Conservation (phyloP, 2,888 invertebrate species). For the Cloeon dipterum region DNA sequence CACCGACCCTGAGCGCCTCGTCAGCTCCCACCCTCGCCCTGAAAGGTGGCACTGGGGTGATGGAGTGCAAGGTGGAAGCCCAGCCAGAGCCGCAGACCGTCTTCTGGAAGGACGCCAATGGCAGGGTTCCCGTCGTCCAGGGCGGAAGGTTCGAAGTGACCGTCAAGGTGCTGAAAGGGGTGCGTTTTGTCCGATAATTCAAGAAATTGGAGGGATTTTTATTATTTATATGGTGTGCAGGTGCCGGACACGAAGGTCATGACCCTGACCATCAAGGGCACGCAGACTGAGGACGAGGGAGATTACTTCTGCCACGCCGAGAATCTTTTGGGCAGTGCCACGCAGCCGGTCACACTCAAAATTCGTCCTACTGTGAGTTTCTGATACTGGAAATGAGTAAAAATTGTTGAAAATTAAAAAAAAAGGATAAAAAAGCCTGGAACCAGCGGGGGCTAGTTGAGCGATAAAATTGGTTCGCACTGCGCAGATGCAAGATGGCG, state of each 20-base stretch:
- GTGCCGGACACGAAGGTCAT: conserved; percentile 46
- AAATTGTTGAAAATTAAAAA: too few species aligned
- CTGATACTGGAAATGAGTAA: not conserved
- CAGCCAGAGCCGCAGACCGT: conserved; percentile 58
- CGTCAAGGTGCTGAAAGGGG: conserved; percentile 32
- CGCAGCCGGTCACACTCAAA: conserved; percentile 48
- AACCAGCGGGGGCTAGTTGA: too few species aligned
- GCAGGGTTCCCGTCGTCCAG: conserved; percentile 49
- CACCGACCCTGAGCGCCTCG: conserved; percentile 50
- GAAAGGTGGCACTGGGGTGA: conserved; percentile 46
- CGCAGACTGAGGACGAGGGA: conserved; percentile 45
- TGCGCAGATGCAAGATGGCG: too few species aligned
- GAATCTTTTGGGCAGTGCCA: conserved; percentile 52
- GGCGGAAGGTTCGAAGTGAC: conserved; percentile 50
- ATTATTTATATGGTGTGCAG: conserved; percentile 16
- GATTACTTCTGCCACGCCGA: conserved; percentile 70
- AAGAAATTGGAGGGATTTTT: too few species aligned
- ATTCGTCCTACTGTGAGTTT: conserved; percentile 27
- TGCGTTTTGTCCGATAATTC: conserved; percentile 15
- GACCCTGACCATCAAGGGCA: conserved; percentile 47
- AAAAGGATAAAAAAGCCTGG: too few species aligned
- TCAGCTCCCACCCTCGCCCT: conserved; percentile 56
- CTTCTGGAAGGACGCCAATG: conserved; percentile 58
- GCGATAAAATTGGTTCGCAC: too few species aligned
- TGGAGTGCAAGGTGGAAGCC: conserved; percentile 57